Evolutionary conservation across 53 echinoderm and acorn worm genomes (phyloP), one percentile per base, ranked within the genome.

Genomic region (Echinometra lucunter): DNA sequence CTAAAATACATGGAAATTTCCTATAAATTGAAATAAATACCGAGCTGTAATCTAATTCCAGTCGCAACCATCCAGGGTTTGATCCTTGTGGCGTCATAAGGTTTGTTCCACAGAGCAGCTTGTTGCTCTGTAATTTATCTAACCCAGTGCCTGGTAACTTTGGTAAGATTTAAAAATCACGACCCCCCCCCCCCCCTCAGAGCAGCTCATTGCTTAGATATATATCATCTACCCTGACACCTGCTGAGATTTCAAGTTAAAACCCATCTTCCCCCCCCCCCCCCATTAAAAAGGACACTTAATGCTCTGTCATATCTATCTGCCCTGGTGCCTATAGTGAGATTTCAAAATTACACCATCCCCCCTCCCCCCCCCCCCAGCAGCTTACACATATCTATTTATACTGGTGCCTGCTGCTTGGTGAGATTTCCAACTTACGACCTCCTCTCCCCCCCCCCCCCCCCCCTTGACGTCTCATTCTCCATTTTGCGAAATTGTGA

Each of bases 401-500:
- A 78, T 17, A 13, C 1, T 40, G 78, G 78, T 21, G 1, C 78
- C 78, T 6, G 13, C n/a, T n/a, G n/a, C n/a, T n/a, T n/a, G n/a
- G n/a, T 21, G 7, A 19, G 78, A 18, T 78, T 42, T 42, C 78
- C 38, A 15, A 78, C 42, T 78, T 42, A 78, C 38, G 0, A 17
- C 78, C 78, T 0, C 4, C 78, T 19, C 78, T 42, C 78, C 78
- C 78, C 42, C 42, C 35, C 11, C 42, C 40, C 35, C 42, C 19
- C 78, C 4, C 7, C 23, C 19, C 37, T 19, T 78, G n/a, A n/a
- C 78, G 23, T 40, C 5, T 40, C 40, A 40, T 38, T 42, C 78
- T 40, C 78, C 78, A 78, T 78, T 78, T 78, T 78, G 78, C 42
- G 19, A 78, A 78, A 78, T 78, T 78, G 38, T 78, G 78, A 78